phyloP scores from a whole-genome alignment of 1,140 invertebrate species.

The Saccostrea cuccullata region DNA sequence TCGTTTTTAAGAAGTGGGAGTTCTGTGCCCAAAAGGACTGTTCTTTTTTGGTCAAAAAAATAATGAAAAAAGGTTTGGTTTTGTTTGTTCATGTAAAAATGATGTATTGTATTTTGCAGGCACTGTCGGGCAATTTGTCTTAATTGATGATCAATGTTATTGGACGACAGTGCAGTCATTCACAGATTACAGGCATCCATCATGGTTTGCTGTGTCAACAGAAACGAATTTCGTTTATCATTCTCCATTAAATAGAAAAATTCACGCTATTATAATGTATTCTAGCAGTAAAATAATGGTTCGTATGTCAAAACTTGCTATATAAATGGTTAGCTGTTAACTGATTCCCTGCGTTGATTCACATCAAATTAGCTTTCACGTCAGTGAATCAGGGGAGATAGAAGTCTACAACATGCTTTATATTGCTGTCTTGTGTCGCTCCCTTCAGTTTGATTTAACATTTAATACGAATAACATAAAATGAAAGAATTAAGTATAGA shows the following conservation, averaged over 20 bases:
- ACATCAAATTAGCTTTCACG: too few relatives aligned
- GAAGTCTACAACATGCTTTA: too few relatives aligned
- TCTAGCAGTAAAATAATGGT: neutral
- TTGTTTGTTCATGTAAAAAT: neutral
- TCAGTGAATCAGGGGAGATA: too few relatives aligned
- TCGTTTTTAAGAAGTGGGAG: neutral
- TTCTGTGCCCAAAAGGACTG: neutral
- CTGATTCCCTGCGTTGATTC: neutral
- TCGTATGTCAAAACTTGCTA: neutral
- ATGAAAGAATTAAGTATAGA: too few relatives aligned
- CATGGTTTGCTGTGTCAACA: neutral
- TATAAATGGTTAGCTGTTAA: neutral
- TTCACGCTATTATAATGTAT: constrained; percentile 1
- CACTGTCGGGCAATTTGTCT: neutral
- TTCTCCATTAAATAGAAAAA: constrained; percentile 13
- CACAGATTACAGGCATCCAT: constrained; percentile 1
- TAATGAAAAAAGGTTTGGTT: neutral
- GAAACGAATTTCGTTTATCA: constrained; percentile 23
- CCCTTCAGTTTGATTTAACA: too few relatives aligned
- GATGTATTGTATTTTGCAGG: constrained; percentile 28
- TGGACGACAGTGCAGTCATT: neutral
- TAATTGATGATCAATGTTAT: constrained; percentile 34
- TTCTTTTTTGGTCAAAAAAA: neutral
- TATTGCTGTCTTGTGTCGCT: too few relatives aligned
- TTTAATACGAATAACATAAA: too few relatives aligned